Percentiles rank a stretch among this genome's conserved stretches.
phyloP scores from a whole-genome alignment of 2,888 invertebrate genomes.

The Phalangium opilio region DNA sequence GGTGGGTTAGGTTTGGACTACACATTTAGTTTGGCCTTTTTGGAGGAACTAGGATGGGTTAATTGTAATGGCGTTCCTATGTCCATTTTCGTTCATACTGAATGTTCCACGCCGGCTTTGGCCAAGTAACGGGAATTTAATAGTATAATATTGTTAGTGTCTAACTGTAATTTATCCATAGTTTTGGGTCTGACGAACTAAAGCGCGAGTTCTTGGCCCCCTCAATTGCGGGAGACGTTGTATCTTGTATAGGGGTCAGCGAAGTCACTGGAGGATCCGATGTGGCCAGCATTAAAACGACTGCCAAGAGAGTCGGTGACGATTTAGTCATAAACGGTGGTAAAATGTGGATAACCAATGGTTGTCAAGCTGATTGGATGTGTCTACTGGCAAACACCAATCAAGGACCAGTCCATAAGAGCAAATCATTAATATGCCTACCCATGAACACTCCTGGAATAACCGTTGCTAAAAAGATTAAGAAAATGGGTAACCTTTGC shows the following conservation, averaged over 20 bases:
- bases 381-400: slow-evolving; percentile 40
- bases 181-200: slow-evolving; percentile 32
- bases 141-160: too few species aligned
- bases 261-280: slow-evolving; percentile 36
- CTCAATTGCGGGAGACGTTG: slow-evolving; percentile 33
- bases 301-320: slow-evolving; percentile 33
- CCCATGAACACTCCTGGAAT: slow-evolving; percentile 35
- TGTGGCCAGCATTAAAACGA: slow-evolving; percentile 37
- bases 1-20: slow-evolving; percentile 41
- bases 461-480: slow-evolving; percentile 31
- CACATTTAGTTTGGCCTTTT: slow-evolving; percentile 37
- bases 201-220: slow-evolving; percentile 34
- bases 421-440: slow-evolving; percentile 40
- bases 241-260: slow-evolving; percentile 36
- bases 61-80: slow-evolving; percentile 37
- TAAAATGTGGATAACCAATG: slow-evolving; percentile 44
- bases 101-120: slow-evolving; percentile 41
- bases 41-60: slow-evolving; percentile 38
- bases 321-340: slow-evolving; percentile 40
- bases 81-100: slow-evolving; percentile 38
- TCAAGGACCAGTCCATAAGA: slow-evolving; percentile 32
- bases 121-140: slow-evolving; percentile 25
- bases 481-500: slow-evolving; percentile 38
- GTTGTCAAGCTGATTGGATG: slow-evolving; percentile 41
- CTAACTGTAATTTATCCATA: background rate